Evolutionary conservation across 2,113 vertebrate species (phyloP).

Genomic region (Oxyura jamaicensis): DNA sequence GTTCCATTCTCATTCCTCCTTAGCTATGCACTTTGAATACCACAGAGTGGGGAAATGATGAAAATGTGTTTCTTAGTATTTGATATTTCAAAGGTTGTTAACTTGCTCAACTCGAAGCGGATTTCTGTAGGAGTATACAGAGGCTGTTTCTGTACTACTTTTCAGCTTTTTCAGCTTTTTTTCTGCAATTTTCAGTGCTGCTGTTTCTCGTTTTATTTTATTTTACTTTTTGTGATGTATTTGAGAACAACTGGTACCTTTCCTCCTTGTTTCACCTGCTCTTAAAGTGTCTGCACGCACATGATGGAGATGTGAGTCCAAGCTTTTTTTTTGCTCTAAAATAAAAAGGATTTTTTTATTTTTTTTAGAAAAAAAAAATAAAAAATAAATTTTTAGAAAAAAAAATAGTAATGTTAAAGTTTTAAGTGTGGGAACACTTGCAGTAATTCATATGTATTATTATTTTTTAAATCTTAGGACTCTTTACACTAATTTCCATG

Average conservation of each 20-base stretch:
- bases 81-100: not conserved
- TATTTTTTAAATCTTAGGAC: not conserved
- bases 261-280: not conserved
- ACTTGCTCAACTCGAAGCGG: not conserved
- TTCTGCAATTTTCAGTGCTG: not conserved
- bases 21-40: not conserved
- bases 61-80: not conserved
- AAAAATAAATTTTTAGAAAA: no score
- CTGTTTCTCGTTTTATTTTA: not conserved
- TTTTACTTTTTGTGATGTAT: not conserved
- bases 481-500: not conserved
- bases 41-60: not conserved
- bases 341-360: not conserved
- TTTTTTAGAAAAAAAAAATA: not conserved
- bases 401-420: not conserved
- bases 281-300: not conserved
- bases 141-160: not conserved
- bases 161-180: no score
- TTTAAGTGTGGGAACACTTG: not conserved
- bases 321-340: not conserved
- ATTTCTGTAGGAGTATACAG: not conserved
- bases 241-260: not conserved
- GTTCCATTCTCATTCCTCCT: slow-evolving; percentile 5
- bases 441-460: not conserved
- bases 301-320: not conserved